A percentile compares a stretch with the other conserved stretches of the same genome.
Conservation (phyloP, 2,797 vertebrate genomes). For the Sylvilagus floridanus region DNA sequence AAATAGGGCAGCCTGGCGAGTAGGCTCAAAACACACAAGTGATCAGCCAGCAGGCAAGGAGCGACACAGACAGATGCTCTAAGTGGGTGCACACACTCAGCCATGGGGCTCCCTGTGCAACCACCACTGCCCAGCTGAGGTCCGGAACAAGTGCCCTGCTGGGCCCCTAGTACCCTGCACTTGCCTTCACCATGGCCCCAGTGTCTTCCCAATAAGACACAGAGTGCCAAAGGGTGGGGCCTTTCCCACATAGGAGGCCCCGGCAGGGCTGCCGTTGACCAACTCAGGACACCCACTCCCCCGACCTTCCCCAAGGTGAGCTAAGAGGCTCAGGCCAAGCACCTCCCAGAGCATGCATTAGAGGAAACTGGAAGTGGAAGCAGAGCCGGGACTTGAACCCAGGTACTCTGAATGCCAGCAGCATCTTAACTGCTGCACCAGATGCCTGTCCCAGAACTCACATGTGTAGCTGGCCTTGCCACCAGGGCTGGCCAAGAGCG, state of each 20-base stretch:
- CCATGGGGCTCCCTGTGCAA: background rate
- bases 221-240: background rate
- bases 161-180: background rate
- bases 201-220: background rate
- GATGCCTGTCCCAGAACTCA: background rate
- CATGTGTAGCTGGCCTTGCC: background rate
- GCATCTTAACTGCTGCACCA: too few species aligned
- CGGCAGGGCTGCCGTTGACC: too few species aligned
- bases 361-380: too few species aligned
- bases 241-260: background rate
- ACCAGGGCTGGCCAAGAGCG: background rate
- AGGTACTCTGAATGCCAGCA: too few species aligned
- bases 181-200: background rate
- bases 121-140: background rate
- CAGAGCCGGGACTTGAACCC: too few species aligned
- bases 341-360: too few species aligned
- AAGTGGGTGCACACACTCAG: accelerated
- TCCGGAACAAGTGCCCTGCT: background rate
- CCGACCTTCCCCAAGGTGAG: background rate
- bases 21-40: background rate
- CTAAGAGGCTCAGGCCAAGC: background rate
- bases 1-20: background rate
- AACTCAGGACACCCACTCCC: too few species aligned
- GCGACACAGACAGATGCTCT: background rate
- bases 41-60: background rate